Base-by-base conservation (phyloP, 37 sponge, comb jelly and placozoan genomes). In the Ephydatia muelleri region DNA sequence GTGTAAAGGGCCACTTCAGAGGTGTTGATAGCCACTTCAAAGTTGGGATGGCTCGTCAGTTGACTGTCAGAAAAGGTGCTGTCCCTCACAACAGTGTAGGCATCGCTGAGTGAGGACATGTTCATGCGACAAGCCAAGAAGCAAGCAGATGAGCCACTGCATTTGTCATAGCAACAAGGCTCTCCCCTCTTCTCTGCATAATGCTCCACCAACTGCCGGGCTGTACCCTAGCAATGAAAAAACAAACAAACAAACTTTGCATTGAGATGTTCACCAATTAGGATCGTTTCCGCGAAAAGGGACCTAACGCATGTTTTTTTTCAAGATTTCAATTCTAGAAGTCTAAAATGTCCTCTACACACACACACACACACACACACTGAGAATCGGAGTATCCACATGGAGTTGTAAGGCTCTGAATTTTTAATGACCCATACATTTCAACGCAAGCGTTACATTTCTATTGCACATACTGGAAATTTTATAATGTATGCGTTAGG, bases 1-100 rank as follows among this genome's bases (percentile, higher is more conserved):
- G 66, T 49, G 16, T 87, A 82, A 23, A 87, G 29, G 3, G 82
- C 82, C 75, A 77, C 49, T 14, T 73, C 27, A 38, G 30, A 65
- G 0, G 31, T 27, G 38, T 79, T 79, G 32, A 79, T 66, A 22
- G 19, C 12, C 31, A 14, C 12, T 26, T 33, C 64, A 79, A 79
- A 79, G 38, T 28, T 34, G 30, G 57, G 65, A 37, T 49, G 57
- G 2, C 48, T 9, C 27, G 9, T 16, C 25, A 79, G 65, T 47
- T 34, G 13, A 57, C 16, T 57, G 57, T 57, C 57, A 12, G 30
- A 33, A 16, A 30, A 71, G 4, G 8, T 13, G 12, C 30, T 0
- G 12, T 71, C 30, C 8, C 1, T 5, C 25, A 32, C 72, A 9
- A 1, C 1, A 13, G 5, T 75, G 37, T 36, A 36, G 22, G 35